Evolutionary conservation across 1,140 invertebrate species (phyloP).

Genomic region (Drosophila fuyamai): DNA sequence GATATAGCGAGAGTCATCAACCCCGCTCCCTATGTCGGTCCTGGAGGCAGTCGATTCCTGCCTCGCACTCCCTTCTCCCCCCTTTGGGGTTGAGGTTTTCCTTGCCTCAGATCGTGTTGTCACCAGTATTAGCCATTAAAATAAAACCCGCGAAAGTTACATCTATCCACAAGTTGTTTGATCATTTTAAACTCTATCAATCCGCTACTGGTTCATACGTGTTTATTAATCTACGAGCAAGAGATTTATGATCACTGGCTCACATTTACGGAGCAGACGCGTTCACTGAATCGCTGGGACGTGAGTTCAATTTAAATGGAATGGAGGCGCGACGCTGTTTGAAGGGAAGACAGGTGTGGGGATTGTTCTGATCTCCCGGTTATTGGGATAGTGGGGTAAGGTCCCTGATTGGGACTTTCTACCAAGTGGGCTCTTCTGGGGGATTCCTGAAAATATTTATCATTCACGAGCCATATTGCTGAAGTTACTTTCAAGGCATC

Average conservation of each 20-base stretch:
- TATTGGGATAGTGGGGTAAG: conserved; percentile 30
- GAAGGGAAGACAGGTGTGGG: neutral
- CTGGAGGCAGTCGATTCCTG: conserved; percentile 52
- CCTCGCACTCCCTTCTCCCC: conserved; percentile 35
- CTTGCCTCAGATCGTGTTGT: neutral
- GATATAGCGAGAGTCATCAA: conserved; percentile 50
- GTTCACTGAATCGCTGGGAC: conserved; percentile 34
- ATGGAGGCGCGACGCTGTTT: conserved; percentile 17
- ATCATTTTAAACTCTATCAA: conserved; percentile 12
- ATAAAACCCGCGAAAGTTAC: conserved; percentile 30
- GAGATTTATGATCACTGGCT: conserved; percentile 42
- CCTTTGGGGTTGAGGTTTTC: conserved; percentile 52
- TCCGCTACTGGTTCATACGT: neutral
- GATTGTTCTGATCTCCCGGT: conserved; percentile 8
- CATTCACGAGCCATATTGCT: neutral
- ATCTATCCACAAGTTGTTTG: conserved; percentile 7
- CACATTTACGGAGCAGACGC: conserved; percentile 19
- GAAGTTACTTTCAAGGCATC: too few relatives aligned
- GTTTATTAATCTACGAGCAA: conserved; percentile 5
- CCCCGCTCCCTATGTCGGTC: conserved; percentile 52
- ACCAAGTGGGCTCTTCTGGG: neutral
- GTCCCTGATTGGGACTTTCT: conserved; percentile 1
- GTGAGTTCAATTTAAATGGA: conserved; percentile 51
- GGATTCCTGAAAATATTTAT: neutral
- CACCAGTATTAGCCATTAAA: conserved; percentile 42